These are phyloP conservation scores for Hippocampus kuda DNA, from an alignment of 2,797 vertebrate species.

Conservation along the genomic window DNA sequence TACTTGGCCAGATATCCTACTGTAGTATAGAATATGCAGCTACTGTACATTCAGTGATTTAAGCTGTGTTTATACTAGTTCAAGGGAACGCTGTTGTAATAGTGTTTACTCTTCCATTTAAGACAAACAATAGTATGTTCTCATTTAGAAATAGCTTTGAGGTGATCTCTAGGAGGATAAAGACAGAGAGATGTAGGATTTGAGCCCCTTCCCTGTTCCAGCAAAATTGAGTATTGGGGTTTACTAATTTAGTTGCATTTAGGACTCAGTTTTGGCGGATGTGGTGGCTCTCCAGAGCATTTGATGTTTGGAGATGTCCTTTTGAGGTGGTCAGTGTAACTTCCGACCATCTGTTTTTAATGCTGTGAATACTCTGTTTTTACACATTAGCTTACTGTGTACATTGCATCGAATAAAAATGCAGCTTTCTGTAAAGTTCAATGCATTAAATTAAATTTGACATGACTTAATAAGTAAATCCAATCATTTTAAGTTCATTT, in stretches of 20 bases:
- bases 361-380: slow-evolving; percentile 67
- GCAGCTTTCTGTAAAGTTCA: slow-evolving; percentile 38
- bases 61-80: slow-evolving; percentile 30
- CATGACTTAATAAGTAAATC: slow-evolving; percentile 18
- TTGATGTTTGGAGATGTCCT: not conserved
- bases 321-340: not conserved
- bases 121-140: slow-evolving; percentile 22
- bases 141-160: slow-evolving; percentile 23
- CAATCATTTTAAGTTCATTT: slow-evolving; percentile 17
- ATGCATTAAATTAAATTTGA: slow-evolving; percentile 36
- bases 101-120: slow-evolving; percentile 14
- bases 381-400: slow-evolving; percentile 46
- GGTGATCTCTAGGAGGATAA: slow-evolving; percentile 16
- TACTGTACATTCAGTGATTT: slow-evolving; percentile 22
- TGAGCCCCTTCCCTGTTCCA: not conserved
- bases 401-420: slow-evolving; percentile 46
- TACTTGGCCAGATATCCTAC: slow-evolving; percentile 16
- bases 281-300: not conserved
- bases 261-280: not conserved
- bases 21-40: slow-evolving; percentile 19
- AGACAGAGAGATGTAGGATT: not conserved
- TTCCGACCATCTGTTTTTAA: slow-evolving; percentile 46
- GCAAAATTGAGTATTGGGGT: not conserved
- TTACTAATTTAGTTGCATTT: not conserved
- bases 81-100: slow-evolving; percentile 6